phyloP scores from a whole-genome alignment of 2,888 invertebrate species.

The Meiosimyza platycephala region DNA sequence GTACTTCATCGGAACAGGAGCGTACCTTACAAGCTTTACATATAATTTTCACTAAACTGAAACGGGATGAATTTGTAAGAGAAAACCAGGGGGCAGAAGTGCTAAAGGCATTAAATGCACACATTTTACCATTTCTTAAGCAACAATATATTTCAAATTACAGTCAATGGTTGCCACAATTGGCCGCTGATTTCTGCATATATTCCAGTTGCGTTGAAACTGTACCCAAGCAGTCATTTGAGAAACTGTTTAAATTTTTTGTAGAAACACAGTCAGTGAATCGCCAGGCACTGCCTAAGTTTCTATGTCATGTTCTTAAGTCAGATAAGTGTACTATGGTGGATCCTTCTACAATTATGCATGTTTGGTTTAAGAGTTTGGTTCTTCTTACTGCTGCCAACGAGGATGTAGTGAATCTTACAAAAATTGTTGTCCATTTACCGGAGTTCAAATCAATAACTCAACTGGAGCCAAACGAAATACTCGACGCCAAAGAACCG shows the following conservation, averaged over 20 bases:
- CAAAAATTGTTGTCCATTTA: slow-evolving; percentile 52
- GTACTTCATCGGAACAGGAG: slow-evolving; percentile 61
- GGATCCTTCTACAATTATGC: slow-evolving; percentile 54
- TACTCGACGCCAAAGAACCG: slow-evolving; percentile 61
- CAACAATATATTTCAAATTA: slow-evolving; percentile 57
- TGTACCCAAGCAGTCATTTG: slow-evolving; percentile 51
- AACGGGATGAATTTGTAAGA: slow-evolving; percentile 29
- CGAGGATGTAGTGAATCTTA: slow-evolving; percentile 57
- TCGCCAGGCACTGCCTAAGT: slow-evolving; percentile 56
- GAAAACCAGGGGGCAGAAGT: slow-evolving; percentile 40
- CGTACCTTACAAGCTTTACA: slow-evolving; percentile 61
- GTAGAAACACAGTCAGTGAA: slow-evolving; percentile 54
- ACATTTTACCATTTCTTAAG: slow-evolving; percentile 61
- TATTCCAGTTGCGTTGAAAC: slow-evolving; percentile 40
- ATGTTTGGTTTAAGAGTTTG: slow-evolving; percentile 64
- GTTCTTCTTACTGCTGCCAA: slow-evolving; percentile 61
- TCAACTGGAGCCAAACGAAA: slow-evolving; percentile 46
- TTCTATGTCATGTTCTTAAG: slow-evolving; percentile 54
- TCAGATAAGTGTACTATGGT: slow-evolving; percentile 49
- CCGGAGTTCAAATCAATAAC: slow-evolving; percentile 57
- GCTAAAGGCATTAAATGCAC: slow-evolving; percentile 56
- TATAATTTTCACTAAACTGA: slow-evolving; percentile 49
- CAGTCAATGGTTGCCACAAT: slow-evolving; percentile 59
- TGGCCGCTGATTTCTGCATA: slow-evolving; percentile 62
- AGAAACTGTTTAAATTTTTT: slow-evolving; percentile 56